These are phyloP conservation scores for Octopus sinensis DNA, from an alignment of 1,140 invertebrate genomes.

Conservation along the genomic window DNA sequence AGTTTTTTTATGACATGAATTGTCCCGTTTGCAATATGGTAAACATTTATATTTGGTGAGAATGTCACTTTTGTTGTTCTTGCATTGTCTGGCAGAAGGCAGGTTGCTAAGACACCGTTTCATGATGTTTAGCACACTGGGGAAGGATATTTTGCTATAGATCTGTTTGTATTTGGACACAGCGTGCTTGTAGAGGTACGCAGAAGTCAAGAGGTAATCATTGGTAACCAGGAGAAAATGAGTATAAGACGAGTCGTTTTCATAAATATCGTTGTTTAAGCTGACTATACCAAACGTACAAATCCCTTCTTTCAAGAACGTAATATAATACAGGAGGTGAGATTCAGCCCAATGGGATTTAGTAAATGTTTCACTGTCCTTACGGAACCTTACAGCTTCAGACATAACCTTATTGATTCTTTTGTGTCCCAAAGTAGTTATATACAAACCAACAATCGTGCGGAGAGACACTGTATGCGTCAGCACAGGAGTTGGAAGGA, in stretches of 20 bases:
- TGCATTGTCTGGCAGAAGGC: background rate
- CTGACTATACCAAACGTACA: background rate
- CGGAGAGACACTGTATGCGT: background rate
- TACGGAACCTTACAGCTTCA: background rate
- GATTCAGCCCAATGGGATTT: background rate
- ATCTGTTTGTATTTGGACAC: background rate
- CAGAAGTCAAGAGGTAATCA: background rate
- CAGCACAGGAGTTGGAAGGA: background rate
- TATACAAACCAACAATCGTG: background rate
- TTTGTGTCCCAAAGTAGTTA: background rate
- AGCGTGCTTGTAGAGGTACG: background rate
- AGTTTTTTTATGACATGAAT: background rate
- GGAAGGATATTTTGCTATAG: background rate
- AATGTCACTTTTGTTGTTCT: background rate
- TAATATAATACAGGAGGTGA: background rate
- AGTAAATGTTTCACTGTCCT: background rate
- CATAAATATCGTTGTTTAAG: background rate
- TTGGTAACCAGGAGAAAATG: background rate
- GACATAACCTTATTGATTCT: background rate
- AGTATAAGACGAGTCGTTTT: background rate
- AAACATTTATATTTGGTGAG: constrained; percentile 3
- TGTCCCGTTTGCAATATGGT: background rate
- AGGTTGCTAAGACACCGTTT: background rate
- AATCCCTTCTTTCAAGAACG: background rate
- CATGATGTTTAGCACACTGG: background rate